Evolutionary conservation across 2,113 vertebrate genomes (phyloP), one percentile per base, ranked within the genome.

Genomic region (Coptodon bakossiorum): DNA sequence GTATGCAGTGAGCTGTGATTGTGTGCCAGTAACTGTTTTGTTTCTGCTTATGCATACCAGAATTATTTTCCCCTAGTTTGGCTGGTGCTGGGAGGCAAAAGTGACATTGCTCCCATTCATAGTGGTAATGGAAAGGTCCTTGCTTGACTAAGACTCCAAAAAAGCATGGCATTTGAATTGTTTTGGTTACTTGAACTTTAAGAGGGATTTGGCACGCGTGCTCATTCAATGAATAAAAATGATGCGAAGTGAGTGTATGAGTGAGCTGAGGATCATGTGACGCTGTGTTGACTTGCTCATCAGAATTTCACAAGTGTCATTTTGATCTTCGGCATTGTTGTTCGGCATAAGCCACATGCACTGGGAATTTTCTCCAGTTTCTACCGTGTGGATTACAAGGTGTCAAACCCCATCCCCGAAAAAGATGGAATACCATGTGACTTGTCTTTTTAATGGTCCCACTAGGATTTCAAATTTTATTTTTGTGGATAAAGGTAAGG

Each of bases 11-110:
- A 94, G 93, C 93, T 95, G 93, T 95, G 93, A 94, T 96, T 93
- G 83, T 91, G 80, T 88, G 92, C 95, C 94, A 95, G 92, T 89
- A 87, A 93, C 90, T 90, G 91, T 93, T 95, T 95, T 95, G 91
- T 93, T 95, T 95, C 87, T 91, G 91, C 92, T 92, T 92, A 94
- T 94, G 92, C 92, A 87, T 80, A 80, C 83, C 38, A 81, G 52
- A 86, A 80, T 85, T 92, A 85, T 86, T 83, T 71, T 59, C 6
- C 78, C 78, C 79, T 13, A 3, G 82, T 92, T 90, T 87, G 66
- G 85, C 90, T 88, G 59, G 13, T 82, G 80, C 54, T 82, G 79
- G 81, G 63, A 92, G 73, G 84, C 56, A 87, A 61, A 83, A 66
- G 88, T 68, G 85, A 89, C 87, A 92, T 84, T 13, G 86, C 59